Conservation (phyloP, 1,140 invertebrate species). For the Trachelipus rathkii region DNA sequence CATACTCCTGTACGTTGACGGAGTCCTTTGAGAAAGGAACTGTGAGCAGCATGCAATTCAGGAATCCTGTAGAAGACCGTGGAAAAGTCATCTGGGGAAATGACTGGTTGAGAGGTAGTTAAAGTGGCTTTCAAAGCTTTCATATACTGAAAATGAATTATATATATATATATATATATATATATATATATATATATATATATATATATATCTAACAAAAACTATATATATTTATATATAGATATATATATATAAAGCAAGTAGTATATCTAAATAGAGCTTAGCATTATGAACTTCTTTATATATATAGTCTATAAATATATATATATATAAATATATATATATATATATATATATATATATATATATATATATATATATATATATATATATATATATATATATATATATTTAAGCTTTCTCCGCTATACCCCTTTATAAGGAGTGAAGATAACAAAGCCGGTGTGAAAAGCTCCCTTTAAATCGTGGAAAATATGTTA, state of each 20-base stretch:
- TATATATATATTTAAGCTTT: not conserved
- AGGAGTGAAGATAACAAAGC: too few species aligned
- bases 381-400: not conserved
- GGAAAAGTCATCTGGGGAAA: slow-evolving; percentile 79
- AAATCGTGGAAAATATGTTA: too few species aligned
- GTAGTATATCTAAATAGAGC: too few species aligned
- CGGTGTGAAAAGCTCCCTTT: too few species aligned
- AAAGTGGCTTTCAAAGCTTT: slow-evolving; percentile 82
- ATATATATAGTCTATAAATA: too few species aligned
- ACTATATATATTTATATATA: too few species aligned
- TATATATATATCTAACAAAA: too few species aligned
- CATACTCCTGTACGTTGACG: slow-evolving; percentile 49
- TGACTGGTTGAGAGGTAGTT: slow-evolving; percentile 80
- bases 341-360: not conserved
- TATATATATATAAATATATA: not conserved
- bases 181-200: too few species aligned
- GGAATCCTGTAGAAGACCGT: slow-evolving; percentile 91
- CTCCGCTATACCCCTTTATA: too few species aligned
- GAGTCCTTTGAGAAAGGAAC: slow-evolving; percentile 72
- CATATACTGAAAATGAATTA: slow-evolving; percentile 68
- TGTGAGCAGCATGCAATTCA: slow-evolving; percentile 74
- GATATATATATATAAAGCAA: too few species aligned
- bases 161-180: too few species aligned
- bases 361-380: not conserved
- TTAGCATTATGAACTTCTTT: too few species aligned